Evolutionary conservation across 2,888 invertebrate genomes (phyloP), one percentile per base, ranked within the genome.

Genomic region (Andrena chrysosceles): DNA sequence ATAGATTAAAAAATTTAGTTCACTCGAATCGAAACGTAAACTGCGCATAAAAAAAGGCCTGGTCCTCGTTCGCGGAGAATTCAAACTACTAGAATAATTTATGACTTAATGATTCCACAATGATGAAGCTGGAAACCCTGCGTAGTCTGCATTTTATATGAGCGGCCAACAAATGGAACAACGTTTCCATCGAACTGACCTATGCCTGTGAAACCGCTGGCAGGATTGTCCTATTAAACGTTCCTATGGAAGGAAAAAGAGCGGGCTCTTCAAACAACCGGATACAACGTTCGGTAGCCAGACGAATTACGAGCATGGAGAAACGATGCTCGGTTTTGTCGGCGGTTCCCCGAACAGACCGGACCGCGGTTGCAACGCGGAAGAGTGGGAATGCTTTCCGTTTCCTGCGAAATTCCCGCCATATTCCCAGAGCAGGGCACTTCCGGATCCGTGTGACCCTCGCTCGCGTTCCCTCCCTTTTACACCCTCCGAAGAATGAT

Each of bases 381-480:
- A 91, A 90, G 87, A 87, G 84, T 85, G 81, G 81, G 81, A 90
- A 87, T 85, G 90, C 85, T 90, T 91, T 87, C 87, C 88, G 89
- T 77, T 91, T 90, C 90, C 89, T 88, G 86, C 81, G 76, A 87
- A 89, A 89, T 89, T 89, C 85, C 75, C 70, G 83, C 74, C 89
- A 87, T 90, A 89, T 89, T 90, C 86, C 85, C 78, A 73, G 76
- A 77, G 77, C 81, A 63, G 75, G 80, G 67, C 83, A 85, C 89
- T 88, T 89, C 86, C 89, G 84, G 59, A 62, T 81, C 71, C 68
- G 33, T 82, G 56, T 60, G 56, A 60, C 67, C 81, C 80, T 56
- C 62, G 48, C 31, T 42, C 49, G 4, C 42, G 31, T 49, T 70
- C 33, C 60, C 69, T 31, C 52, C 48, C 72, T n/a, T 64, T 74